Evolutionary conservation across 2,113 vertebrate genomes (phyloP).

Genomic region (Phodopus roborovskii): DNA sequence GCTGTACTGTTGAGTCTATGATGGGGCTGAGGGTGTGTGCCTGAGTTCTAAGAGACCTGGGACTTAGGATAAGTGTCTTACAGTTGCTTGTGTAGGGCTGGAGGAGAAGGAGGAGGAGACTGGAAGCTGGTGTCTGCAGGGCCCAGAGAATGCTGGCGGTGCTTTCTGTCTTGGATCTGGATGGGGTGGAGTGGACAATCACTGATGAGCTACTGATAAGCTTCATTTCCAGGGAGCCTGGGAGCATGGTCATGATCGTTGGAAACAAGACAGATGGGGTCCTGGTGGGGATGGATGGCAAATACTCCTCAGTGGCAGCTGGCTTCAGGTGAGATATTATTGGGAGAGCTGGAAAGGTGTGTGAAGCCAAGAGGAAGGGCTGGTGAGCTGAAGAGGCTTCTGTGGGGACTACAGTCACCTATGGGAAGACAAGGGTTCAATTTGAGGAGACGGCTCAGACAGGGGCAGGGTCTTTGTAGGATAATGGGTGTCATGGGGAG

Average conservation of each 20-base stretch:
- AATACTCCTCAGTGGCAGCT: slow-evolving; percentile 49
- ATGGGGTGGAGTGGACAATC: background rate
- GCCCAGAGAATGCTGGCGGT: background rate
- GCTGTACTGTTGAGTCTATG: background rate
- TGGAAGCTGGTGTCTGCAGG: background rate
- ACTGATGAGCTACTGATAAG: background rate
- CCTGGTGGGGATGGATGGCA: slow-evolving; percentile 76
- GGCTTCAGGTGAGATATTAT: slow-evolving; percentile 84
- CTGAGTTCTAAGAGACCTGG: background rate
- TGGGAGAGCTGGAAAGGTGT: background rate
- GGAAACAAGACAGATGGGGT: slow-evolving; percentile 72
- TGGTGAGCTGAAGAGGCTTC: background rate
- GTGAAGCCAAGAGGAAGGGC: background rate
- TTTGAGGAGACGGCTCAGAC: background rate
- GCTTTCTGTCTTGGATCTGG: background rate
- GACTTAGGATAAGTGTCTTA: background rate
- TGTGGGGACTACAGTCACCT: background rate
- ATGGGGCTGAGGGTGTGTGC: background rate
- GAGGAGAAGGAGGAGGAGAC: background rate
- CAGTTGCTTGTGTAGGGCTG: background rate
- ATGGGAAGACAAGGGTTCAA: background rate
- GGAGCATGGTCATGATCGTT: background rate
- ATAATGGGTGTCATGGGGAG: background rate
- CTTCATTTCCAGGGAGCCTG: slow-evolving; percentile 70
- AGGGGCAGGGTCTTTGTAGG: background rate